Evolutionary conservation across 2,113 vertebrate genomes (phyloP).

Genomic region (Semnornis frantzii): DNA sequence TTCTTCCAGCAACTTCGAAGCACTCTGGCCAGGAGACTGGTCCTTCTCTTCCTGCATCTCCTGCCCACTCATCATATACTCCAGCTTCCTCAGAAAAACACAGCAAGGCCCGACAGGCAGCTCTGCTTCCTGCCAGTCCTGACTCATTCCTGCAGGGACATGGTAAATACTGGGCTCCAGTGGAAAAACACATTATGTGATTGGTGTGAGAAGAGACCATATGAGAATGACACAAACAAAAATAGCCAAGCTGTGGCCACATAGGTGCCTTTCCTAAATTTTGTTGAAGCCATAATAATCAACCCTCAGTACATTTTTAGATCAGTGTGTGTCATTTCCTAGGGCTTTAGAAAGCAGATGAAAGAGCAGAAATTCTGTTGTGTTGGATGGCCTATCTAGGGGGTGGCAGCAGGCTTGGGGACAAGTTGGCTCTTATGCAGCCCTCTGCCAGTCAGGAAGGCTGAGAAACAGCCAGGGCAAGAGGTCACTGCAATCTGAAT

Average conservation of each 20-base stretch:
- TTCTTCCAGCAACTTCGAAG: constrained; percentile 57
- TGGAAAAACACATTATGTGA: constrained; percentile 25
- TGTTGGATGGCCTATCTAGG: neutral
- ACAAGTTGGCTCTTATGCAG: neutral
- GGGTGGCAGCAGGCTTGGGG: neutral
- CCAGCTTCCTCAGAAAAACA: constrained; percentile 54
- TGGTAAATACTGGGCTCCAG: constrained; percentile 31
- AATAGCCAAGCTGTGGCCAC: neutral
- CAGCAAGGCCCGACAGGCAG: constrained; percentile 11
- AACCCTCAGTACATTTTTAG: neutral
- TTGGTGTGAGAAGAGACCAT: constrained; percentile 11
- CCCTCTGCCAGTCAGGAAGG: neutral
- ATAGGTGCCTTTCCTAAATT: constrained; percentile 20
- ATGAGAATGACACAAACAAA: constrained; percentile 9
- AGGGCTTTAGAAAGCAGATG: neutral
- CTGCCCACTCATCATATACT: constrained; percentile 50
- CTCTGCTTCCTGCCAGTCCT: constrained; percentile 62
- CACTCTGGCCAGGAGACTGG: neutral
- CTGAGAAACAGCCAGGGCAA: neutral
- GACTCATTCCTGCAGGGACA: constrained; percentile 59
- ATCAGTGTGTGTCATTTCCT: neutral
- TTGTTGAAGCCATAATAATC: neutral
- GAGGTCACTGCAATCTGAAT: neutral
- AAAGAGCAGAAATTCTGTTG: neutral
- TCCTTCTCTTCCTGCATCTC: constrained; percentile 41